Conservation (phyloP, 2,888 invertebrate genomes). For the Herminia tarsipennalis region DNA sequence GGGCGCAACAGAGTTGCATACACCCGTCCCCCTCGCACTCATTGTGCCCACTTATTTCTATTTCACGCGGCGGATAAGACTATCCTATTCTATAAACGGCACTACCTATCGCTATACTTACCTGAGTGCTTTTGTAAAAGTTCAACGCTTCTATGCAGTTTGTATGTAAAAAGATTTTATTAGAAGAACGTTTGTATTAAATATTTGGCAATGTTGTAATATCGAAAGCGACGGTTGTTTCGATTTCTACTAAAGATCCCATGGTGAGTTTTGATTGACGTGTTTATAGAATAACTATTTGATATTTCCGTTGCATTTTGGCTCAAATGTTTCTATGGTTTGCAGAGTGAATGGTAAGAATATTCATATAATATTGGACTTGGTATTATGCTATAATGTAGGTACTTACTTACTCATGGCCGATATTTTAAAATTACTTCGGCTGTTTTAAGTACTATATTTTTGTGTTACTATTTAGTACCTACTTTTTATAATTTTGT, state of each 20-base stretch:
- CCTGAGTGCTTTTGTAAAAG: conserved; percentile 85
- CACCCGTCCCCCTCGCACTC: conserved; percentile 69
- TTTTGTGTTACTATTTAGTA: no score
- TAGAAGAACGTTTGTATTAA: conserved; percentile 54
- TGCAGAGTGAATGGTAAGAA: neutral
- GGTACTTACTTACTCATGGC: no score
- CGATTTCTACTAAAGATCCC: conserved; percentile 40
- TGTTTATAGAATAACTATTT: conserved; percentile 27
- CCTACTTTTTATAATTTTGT: neutral
- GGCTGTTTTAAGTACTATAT: no score
- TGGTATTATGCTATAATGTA: no score
- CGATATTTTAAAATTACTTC: no score
- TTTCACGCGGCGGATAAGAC: conserved; percentile 72
- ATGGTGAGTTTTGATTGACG: conserved; percentile 46
- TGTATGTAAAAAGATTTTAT: conserved; percentile 74
- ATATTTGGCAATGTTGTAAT: conserved; percentile 54
- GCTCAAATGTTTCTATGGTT: neutral
- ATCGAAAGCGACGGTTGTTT: no score
- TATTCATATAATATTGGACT: neutral
- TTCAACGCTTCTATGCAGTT: conserved; percentile 82
- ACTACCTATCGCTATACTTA: conserved; percentile 80
- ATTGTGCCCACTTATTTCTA: conserved; percentile 53
- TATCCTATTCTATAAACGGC: conserved; percentile 79
- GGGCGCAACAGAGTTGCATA: conserved; percentile 75
- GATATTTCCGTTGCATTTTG: conserved; percentile 17